phyloP scores from a whole-genome alignment of 30 jellyfish, hydroid and myxozoan species.

The Chironex yamaguchii region DNA sequence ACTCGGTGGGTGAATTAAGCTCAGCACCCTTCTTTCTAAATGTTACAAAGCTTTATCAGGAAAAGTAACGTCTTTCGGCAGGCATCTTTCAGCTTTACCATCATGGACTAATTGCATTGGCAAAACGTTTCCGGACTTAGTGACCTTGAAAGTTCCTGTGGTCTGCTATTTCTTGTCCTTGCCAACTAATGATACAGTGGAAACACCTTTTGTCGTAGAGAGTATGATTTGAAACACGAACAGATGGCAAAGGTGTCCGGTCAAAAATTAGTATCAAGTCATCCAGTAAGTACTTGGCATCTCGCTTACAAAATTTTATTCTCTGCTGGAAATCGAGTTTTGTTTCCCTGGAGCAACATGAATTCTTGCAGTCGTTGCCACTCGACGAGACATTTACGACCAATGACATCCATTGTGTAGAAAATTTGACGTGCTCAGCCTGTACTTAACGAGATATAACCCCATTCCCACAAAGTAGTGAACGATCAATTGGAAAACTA shows the following conservation, averaged over 20 bases:
- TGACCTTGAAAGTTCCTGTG: too few species aligned
- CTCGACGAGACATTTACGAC: conserved; percentile 50
- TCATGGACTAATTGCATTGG: too few species aligned
- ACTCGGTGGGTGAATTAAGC: conserved; percentile 4
- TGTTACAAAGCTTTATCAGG: conserved; percentile 17
- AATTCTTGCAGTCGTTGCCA: conserved; percentile 69
- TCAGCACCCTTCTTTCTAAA: too few species aligned
- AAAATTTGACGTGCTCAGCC: conserved; percentile 64
- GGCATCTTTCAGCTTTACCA: too few species aligned
- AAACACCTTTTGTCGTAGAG: conserved; percentile 32
- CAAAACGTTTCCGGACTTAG: too few species aligned
- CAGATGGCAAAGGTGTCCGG: conserved; percentile 56
- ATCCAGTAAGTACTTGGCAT: conserved; percentile 52
- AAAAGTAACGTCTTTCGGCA: too few species aligned
- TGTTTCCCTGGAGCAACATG: conserved; percentile 67
- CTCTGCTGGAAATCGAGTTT: conserved; percentile 54
- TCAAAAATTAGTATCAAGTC: conserved; percentile 50
- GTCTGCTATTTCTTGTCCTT: conserved; percentile 61
- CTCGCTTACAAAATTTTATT: conserved; percentile 51
- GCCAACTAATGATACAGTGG: conserved; percentile 27
- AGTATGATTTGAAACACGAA: conserved; percentile 41
- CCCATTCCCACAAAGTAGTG: conserved; percentile 31
- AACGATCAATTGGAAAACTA: conserved; percentile 49
- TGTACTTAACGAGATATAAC: conserved; percentile 10
- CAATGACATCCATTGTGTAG: conserved; percentile 48